Base-by-base conservation (phyloP, 1,140 invertebrate species). In the Potamilus streckersoni region DNA sequence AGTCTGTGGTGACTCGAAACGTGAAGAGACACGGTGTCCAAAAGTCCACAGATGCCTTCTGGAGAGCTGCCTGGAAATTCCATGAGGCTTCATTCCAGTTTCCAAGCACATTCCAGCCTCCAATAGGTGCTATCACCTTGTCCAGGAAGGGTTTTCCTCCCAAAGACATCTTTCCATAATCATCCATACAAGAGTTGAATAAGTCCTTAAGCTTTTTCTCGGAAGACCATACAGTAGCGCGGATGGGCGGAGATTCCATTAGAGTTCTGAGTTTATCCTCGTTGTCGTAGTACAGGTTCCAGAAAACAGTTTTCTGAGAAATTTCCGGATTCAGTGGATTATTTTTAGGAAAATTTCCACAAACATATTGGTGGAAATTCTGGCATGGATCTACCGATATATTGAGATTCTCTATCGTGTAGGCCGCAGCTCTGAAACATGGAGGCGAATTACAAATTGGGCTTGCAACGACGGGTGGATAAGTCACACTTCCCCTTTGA, bases 341-440 rank as follows among this genome's bases (percentile, higher is more conserved):
- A 13, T 49, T 49, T 4, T 12, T 72, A 4, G 64, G 64, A 71
- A 84, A 89, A 23, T 80, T 75, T 6, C 92, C 92, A 81, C 92
- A 93, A 3, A 92, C 91, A 74, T 91, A 93, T 63, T 90, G 80
- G 82, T 90, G 92, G 82, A 93, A 93, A 85, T 93, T 89, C 8
- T 89, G 87, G 84, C 92, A 93, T 0, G 92, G 92, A 71, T 92
- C 87, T 1, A 91, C 86, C 16, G 85, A 85, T 17, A 79, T 80
- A 79, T 92, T 91, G 88, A 91, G 90, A 59, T 83, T 81, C 19
- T 73, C 71, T 55, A 84, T 73, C 5, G 78, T 77, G 49, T 83
- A 82, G 1, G 83, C 70, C 0, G 83, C 80, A 15, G 81, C 80
- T 71, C 84, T 82, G 23, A 87, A 74, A 68, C 87, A 88, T 4